These are phyloP conservation scores for Dysdera silvatica DNA, from an alignment of 1,140 invertebrate species.

Conservation along the genomic window DNA sequence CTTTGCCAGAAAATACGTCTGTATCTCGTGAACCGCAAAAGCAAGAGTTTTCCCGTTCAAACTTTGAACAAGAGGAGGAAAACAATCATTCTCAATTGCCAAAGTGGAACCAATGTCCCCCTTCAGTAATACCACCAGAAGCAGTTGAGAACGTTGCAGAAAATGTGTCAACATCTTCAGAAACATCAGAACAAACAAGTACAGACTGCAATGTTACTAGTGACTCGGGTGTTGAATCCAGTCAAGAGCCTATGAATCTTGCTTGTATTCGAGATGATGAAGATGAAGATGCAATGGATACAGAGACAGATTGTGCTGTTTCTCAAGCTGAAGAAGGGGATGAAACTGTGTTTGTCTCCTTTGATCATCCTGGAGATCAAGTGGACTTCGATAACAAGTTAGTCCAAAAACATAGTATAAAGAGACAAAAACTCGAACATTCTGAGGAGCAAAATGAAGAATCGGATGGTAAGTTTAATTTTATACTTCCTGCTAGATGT, in stretches of 20 bases:
- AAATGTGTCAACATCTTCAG: slow-evolving; percentile 29
- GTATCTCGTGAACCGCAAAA: no score
- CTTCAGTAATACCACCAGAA: background rate
- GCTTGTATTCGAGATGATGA: slow-evolving; percentile 16
- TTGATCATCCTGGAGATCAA: background rate
- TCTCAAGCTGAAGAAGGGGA: background rate
- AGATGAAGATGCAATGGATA: background rate
- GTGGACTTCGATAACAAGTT: slow-evolving; percentile 1
- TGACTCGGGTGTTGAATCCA: slow-evolving; percentile 30
- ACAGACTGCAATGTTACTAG: slow-evolving; percentile 25
- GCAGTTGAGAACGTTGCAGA: slow-evolving; percentile 20
- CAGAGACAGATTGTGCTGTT: background rate
- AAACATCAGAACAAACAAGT: slow-evolving; percentile 27
- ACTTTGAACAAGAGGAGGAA: background rate
- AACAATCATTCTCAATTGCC: background rate
- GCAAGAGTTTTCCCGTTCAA: background rate
- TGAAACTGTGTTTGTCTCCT: background rate
- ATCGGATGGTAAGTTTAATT: slow-evolving; percentile 21
- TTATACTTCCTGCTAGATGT: background rate
- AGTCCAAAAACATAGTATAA: slow-evolving; percentile 4
- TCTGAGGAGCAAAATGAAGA: slow-evolving; percentile 23
- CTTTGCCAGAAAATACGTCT: no score
- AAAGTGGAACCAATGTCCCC: background rate
- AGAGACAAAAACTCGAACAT: slow-evolving; percentile 17
- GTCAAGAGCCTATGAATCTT: slow-evolving; percentile 28